Conservation (phyloP, 2,797 vertebrate genomes). For the Notamacropus eugenii region DNA sequence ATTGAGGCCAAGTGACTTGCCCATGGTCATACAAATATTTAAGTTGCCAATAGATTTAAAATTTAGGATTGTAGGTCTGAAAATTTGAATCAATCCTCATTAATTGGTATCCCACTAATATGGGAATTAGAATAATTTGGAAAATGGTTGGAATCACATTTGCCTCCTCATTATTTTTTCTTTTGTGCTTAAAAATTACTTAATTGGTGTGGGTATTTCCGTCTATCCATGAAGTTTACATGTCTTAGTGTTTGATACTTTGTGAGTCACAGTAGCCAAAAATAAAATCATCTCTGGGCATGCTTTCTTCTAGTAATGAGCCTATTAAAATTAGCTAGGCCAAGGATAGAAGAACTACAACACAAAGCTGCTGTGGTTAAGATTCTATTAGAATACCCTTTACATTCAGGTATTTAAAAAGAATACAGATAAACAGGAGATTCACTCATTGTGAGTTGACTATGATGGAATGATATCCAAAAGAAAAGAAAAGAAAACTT, state of each 20-base stretch:
- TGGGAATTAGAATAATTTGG: not conserved
- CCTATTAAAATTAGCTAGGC: not conserved
- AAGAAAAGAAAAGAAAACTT: not conserved
- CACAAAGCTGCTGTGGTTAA: not conserved
- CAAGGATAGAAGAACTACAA: not conserved
- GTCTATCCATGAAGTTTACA: not conserved
- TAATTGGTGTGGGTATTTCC: not conserved
- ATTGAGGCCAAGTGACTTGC: too few relatives aligned
- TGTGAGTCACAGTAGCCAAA: not conserved
- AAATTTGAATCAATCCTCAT: not conserved
- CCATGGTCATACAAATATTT: not conserved
- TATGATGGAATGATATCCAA: not conserved
- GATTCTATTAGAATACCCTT: not conserved
- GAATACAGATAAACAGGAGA: not conserved
- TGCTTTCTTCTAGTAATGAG: not conserved
- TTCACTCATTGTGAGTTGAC: not conserved
- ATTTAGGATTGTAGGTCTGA: not conserved
- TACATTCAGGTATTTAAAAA: not conserved
- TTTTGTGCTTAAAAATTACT: not conserved
- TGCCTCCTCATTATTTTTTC: not conserved
- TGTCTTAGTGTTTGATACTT: not conserved
- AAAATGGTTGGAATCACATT: not conserved
- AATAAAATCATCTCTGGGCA: not conserved
- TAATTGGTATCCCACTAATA: not conserved
- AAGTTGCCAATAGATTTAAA: not conserved